phyloP scores from a whole-genome alignment of 2,888 invertebrate genomes.

The Pristionchus entomophagus region DNA sequence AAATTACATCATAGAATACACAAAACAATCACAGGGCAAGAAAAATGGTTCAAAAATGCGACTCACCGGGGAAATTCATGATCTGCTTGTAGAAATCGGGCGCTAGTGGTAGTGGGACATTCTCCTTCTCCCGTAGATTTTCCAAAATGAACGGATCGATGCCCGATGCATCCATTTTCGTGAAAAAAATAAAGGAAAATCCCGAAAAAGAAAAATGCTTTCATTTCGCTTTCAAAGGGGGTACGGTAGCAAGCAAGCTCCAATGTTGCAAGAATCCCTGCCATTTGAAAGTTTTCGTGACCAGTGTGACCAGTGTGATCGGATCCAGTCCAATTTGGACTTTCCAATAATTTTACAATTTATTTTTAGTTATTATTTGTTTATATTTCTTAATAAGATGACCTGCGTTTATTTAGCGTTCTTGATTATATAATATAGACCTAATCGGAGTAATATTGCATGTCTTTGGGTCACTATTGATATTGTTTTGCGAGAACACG shows the following conservation, averaged over 20 bases:
- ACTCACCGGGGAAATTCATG: neutral
- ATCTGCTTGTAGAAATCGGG: slow-evolving; percentile 38
- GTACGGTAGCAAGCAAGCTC: neutral
- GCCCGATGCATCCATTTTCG: slow-evolving; percentile 9
- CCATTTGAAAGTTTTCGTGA: neutral
- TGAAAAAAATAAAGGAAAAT: slow-evolving; percentile 22
- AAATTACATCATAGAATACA: neutral
- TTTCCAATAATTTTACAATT: no score
- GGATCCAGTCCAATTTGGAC: no score
- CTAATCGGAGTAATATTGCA: no score
- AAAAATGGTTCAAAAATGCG: neutral
- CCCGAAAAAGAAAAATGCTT: neutral
- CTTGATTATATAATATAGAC: no score
- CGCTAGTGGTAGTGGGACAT: slow-evolving; percentile 14
- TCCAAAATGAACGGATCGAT: neutral
- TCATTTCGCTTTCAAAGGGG: neutral
- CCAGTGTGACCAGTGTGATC: no score
- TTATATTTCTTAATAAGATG: no score
- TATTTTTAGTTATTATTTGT: no score
- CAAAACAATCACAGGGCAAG: neutral
- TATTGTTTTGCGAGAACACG: neutral
- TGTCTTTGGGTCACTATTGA: no score
- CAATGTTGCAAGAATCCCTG: neutral
- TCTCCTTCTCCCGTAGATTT: slow-evolving; percentile 8
- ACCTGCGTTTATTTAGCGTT: no score